Evolutionary conservation across 2,113 vertebrate species (phyloP).

Genomic region (Siphamia tubifer): DNA sequence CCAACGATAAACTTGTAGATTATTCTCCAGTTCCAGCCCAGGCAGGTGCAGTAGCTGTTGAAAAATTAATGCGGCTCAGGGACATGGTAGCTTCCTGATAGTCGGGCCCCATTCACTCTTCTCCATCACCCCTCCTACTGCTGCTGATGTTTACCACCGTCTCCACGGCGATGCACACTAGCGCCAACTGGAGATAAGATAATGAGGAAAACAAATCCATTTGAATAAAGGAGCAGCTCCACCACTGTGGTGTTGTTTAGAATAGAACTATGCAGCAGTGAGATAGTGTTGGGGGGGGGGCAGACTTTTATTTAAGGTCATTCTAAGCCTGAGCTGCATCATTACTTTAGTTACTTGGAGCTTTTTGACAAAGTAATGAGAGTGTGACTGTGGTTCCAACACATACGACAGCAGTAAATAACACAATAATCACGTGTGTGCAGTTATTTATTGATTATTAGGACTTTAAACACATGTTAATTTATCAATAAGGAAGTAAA

Average conservation of each 20-base stretch:
- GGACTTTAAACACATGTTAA: too few relatives aligned
- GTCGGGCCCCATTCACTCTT: slow-evolving; percentile 69
- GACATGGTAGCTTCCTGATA: slow-evolving; percentile 74
- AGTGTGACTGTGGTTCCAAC: not conserved
- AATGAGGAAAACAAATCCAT: slow-evolving; percentile 80
- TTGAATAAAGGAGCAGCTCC: slow-evolving; percentile 67
- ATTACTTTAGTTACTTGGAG: slow-evolving; percentile 21
- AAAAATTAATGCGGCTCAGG: slow-evolving; percentile 81
- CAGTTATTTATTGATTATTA: too few relatives aligned
- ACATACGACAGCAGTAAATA: not conserved
- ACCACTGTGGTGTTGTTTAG: slow-evolving; percentile 53
- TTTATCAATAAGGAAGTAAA: too few relatives aligned
- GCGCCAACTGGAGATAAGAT: slow-evolving; percentile 72
- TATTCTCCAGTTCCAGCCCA: slow-evolving; percentile 52
- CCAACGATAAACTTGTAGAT: too few relatives aligned
- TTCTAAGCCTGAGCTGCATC: slow-evolving; percentile 27
- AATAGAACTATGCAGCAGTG: slow-evolving; percentile 44
- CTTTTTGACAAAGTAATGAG: not conserved
- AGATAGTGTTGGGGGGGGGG: slow-evolving; percentile 53
- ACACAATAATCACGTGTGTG: too few relatives aligned
- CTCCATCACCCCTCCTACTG: slow-evolving; percentile 37
- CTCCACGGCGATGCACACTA: slow-evolving; percentile 66
- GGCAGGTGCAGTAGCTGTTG: slow-evolving; percentile 66
- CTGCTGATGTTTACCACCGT: slow-evolving; percentile 75
- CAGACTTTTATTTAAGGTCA: too few relatives aligned